These are phyloP conservation scores for Dasypogon diadema DNA, from an alignment of 2,888 invertebrate species.

Conservation along the genomic window DNA sequence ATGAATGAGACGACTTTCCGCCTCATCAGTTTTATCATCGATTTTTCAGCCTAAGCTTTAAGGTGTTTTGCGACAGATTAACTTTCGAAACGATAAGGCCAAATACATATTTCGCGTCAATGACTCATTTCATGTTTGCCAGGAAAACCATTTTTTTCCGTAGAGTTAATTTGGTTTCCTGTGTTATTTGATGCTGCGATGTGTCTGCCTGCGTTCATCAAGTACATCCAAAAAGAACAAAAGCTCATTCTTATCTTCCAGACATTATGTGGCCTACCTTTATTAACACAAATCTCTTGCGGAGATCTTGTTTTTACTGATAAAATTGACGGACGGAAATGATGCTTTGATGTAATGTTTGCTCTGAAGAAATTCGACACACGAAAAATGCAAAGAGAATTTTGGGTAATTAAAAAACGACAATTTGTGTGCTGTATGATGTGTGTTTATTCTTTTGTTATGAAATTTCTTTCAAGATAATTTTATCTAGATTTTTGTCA, in stretches of 20 bases:
- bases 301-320: constrained; percentile 7
- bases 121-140: background rate
- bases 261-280: background rate
- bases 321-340: constrained; percentile 27
- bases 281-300: background rate
- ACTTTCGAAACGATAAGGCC: constrained; percentile 18
- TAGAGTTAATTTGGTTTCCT: background rate
- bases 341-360: constrained; percentile 27
- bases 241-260: background rate
- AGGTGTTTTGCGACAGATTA: constrained; percentile 40
- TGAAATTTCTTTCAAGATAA: background rate
- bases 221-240: background rate
- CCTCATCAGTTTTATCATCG: constrained; percentile 39
- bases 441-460: background rate
- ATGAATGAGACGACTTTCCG: constrained; percentile 28
- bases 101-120: background rate
- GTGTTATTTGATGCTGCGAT: background rate
- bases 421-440: background rate
- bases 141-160: background rate
- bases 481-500: background rate
- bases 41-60: constrained; percentile 18
- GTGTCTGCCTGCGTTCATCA: background rate
- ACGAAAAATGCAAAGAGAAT: constrained; percentile 4
- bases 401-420: background rate
- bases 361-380: constrained; percentile 6